Percentiles rank a stretch among this genome's conserved stretches.
phyloP scores from a whole-genome alignment of 2,797 vertebrate species.

The Leptodactylus fallax region DNA sequence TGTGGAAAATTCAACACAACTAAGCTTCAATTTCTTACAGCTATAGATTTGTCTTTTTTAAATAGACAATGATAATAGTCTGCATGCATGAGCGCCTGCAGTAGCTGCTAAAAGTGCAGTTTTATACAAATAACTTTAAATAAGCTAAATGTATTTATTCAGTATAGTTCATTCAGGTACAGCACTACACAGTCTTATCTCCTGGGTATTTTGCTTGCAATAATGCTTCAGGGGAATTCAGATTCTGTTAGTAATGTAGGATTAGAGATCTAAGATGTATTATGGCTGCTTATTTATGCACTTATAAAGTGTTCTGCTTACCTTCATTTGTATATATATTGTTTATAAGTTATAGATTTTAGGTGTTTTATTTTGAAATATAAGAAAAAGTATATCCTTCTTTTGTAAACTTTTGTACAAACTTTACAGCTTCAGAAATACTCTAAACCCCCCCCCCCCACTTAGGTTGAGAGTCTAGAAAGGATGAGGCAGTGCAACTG shows the following conservation, averaged over 20 bases:
- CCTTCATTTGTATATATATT: constrained; percentile 17
- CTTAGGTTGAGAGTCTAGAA: too few species aligned
- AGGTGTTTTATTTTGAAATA: neutral
- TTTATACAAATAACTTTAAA: constrained; percentile 21
- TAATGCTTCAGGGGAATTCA: constrained; percentile 10
- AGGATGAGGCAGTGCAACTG: too few species aligned
- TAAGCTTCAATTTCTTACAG: constrained; percentile 70
- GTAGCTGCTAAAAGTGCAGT: constrained; percentile 31
- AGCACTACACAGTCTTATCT: neutral
- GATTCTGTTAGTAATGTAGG: constrained; percentile 16
- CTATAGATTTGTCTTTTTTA: constrained; percentile 69
- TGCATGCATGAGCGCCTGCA: constrained; percentile 43
- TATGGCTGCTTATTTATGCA: constrained; percentile 5
- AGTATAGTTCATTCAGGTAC: neutral
- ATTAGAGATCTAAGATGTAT: constrained; percentile 23
- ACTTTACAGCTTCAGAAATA: neutral
- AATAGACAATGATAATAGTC: constrained; percentile 66
- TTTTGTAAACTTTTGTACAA: neutral
- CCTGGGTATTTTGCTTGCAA: neutral
- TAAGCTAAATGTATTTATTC: constrained; percentile 39
- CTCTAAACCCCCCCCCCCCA: neutral
- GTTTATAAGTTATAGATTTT: neutral
- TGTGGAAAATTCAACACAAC: constrained; percentile 73
- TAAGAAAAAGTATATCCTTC: neutral
- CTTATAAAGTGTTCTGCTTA: neutral